Conservation (phyloP, 2,888 invertebrate species). For the Syrphus vitripennis region DNA sequence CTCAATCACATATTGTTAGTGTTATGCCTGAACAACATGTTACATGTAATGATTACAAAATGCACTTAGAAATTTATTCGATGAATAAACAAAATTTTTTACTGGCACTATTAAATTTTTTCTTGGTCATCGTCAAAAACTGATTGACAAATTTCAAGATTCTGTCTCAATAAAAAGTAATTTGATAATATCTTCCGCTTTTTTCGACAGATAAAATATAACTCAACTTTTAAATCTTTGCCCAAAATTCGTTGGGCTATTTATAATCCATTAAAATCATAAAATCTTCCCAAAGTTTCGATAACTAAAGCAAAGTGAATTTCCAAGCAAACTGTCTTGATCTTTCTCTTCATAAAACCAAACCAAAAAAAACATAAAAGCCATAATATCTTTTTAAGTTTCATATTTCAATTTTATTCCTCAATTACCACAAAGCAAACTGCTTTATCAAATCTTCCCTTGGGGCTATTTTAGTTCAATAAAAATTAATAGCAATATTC, state of each 20-base stretch:
- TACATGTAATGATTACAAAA: too few species aligned
- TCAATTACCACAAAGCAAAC: not conserved
- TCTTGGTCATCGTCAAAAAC: too few species aligned
- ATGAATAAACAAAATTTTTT: too few species aligned
- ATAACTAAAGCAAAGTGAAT: not conserved
- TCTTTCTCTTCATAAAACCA: not conserved
- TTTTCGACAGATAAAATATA: too few species aligned
- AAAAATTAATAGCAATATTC: slow-evolving; percentile 8
- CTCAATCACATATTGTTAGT: too few species aligned
- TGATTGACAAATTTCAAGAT: too few species aligned
- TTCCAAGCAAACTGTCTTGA: not conserved
- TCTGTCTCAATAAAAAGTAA: too few species aligned
- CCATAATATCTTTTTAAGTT: slow-evolving; percentile 1
- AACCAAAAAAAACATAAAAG: not conserved
- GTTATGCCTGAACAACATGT: too few species aligned
- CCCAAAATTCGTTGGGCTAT: not conserved
- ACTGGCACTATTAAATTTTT: too few species aligned
- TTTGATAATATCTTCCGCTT: too few species aligned
- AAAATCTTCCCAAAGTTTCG: not conserved
- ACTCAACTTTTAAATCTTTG: too few species aligned
- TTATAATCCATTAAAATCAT: not conserved
- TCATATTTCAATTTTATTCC: slow-evolving; percentile 10
- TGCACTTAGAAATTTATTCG: too few species aligned
- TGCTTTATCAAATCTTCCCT: not conserved
- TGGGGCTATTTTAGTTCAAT: not conserved